A percentile compares a stretch with the other conserved stretches of the same genome.
These are phyloP conservation scores for Aphaenogaster floridana DNA, from an alignment of 1,140 invertebrate genomes.

Conservation along the genomic window DNA sequence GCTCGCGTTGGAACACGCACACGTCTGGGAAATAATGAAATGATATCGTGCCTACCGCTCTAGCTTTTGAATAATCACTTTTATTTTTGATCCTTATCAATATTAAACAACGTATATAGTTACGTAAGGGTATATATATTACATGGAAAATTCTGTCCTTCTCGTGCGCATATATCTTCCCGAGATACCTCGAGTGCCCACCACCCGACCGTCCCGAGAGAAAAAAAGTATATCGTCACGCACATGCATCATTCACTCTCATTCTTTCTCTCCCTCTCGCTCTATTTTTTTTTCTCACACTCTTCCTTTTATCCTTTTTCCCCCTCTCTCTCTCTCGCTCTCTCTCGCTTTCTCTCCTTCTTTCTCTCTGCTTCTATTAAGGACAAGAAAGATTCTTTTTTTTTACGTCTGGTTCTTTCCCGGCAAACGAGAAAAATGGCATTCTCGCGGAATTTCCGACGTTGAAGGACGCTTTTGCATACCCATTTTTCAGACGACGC, in stretches of 20 bases:
- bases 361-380: conserved; percentile 15
- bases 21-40: conserved; percentile 1
- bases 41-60: not conserved
- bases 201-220: conserved; percentile 63
- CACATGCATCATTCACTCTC: conserved; percentile 40
- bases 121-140: conserved; percentile 85
- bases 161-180: conserved; percentile 78
- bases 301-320: conserved; percentile 16
- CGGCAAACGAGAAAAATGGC: conserved; percentile 38
- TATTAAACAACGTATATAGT: conserved; percentile 86
- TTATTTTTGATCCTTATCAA: conserved; percentile 85
- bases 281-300: not conserved
- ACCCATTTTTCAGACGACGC: not conserved
- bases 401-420: conserved; percentile 27
- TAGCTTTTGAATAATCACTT: conserved; percentile 84
- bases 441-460: conserved; percentile 4
- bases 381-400: conserved; percentile 19
- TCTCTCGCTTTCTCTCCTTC: not conserved
- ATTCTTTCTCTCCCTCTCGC: conserved; percentile 45
- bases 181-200: conserved; percentile 71
- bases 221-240: conserved; percentile 58
- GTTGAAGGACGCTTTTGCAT: not conserved
- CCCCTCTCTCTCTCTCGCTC: conserved; percentile 3
- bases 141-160: conserved; percentile 85
- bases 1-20: not conserved